These are phyloP conservation scores for Drosophila subpulchrella DNA, from an alignment of 1,140 invertebrate genomes.

Conservation along the genomic window DNA sequence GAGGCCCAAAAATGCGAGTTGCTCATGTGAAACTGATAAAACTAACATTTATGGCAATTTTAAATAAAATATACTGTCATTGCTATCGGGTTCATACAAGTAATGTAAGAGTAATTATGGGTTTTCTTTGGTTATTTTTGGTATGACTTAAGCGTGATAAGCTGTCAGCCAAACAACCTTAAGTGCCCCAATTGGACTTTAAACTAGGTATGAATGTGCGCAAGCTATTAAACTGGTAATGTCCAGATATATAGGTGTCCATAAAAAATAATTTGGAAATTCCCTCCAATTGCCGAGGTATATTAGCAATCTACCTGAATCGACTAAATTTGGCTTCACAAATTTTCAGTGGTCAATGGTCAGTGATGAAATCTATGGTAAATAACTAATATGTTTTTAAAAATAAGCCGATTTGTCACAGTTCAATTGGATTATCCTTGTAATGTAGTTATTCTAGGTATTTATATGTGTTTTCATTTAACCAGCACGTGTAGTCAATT, in stretches of 20 bases:
- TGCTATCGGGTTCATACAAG: background rate
- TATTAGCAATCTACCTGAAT: constrained; percentile 14
- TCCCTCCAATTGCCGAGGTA: constrained; percentile 9
- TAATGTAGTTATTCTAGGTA: too few species aligned
- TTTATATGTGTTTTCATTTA: too few species aligned
- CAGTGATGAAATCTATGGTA: background rate
- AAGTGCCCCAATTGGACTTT: constrained; percentile 29
- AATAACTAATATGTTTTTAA: background rate
- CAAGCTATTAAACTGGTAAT: background rate
- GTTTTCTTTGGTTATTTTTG: constrained; percentile 5
- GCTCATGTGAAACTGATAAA: constrained; percentile 11
- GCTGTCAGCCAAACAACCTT: background rate
- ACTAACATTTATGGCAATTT: background rate
- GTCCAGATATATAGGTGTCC: background rate
- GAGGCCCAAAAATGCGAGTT: constrained; percentile 8
- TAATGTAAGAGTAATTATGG: constrained; percentile 6
- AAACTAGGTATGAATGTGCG: constrained; percentile 20
- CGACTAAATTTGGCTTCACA: background rate
- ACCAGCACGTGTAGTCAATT: background rate
- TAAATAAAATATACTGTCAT: background rate
- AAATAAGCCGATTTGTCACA: background rate
- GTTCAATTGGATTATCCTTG: background rate
- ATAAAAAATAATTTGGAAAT: constrained; percentile 3
- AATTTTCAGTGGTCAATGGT: constrained; percentile 7
- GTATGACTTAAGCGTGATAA: constrained; percentile 16